phyloP scores from a whole-genome alignment of 2,797 vertebrate genomes.

The Lithobates pipiens region DNA sequence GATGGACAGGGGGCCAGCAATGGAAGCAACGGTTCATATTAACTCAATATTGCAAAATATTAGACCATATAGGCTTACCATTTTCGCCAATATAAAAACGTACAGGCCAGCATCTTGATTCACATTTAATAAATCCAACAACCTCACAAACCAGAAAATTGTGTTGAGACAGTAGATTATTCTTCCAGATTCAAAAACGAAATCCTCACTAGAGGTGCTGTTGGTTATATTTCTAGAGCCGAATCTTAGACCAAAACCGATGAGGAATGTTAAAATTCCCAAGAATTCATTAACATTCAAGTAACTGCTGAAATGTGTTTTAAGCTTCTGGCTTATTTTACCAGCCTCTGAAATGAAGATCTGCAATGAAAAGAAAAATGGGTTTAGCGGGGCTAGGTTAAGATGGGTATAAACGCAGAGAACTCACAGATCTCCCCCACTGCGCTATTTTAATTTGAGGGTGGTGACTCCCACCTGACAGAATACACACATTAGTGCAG shows the following conservation, averaged over 20 bases:
- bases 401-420: too few relatives aligned
- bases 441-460: too few relatives aligned
- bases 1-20: too few relatives aligned
- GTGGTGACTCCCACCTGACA: too few relatives aligned
- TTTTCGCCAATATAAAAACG: conserved; percentile 87
- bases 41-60: background rate
- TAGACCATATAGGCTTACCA: conserved; percentile 75
- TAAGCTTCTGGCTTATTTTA: conserved; percentile 85
- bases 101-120: conserved; percentile 86
- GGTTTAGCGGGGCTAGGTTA: background rate
- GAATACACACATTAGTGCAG: too few relatives aligned
- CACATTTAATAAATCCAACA: conserved; percentile 82
- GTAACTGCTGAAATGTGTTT: conserved; percentile 84
- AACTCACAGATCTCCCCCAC: too few relatives aligned
- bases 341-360: conserved; percentile 88
- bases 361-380: conserved; percentile 65
- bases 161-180: conserved; percentile 84
- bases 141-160: conserved; percentile 86
- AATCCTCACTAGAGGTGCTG: conserved; percentile 2
- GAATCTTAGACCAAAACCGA: conserved; percentile 82
- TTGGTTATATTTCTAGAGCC: conserved; percentile 34
- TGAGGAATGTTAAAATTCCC: conserved; percentile 83
- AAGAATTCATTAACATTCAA: conserved; percentile 83
- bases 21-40: too few relatives aligned
- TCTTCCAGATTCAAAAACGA: conserved; percentile 73